Conservation (phyloP, 2,113 vertebrate genomes). For the Hydrochoerus hydrochaeris region DNA sequence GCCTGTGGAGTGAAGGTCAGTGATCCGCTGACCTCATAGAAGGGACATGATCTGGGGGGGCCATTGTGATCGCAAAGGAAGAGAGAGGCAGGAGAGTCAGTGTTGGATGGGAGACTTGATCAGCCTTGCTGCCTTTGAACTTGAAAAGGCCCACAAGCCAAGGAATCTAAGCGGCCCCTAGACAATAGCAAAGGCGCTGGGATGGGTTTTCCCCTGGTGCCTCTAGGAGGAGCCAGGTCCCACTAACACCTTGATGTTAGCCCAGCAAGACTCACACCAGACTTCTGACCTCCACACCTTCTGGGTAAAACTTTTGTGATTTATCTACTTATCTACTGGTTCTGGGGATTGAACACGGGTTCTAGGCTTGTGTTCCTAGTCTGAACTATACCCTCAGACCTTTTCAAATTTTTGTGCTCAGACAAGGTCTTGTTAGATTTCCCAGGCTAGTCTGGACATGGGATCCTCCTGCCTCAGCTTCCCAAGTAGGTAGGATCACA, state of each 20-base stretch:
- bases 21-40: not conserved
- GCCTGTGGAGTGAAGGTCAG: not conserved
- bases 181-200: not conserved
- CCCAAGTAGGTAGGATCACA: not conserved
- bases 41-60: not conserved
- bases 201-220: not conserved
- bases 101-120: accelerated
- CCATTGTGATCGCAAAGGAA: not conserved
- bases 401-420: not conserved
- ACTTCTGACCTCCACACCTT: not conserved
- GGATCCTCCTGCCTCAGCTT: not conserved
- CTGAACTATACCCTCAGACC: not conserved
- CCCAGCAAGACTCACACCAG: not conserved
- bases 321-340: not conserved
- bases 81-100: not conserved
- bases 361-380: not conserved
- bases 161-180: not conserved
- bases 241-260: accelerated
- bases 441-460: not conserved
- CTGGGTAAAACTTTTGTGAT: not conserved
- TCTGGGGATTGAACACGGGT: not conserved
- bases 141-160: not conserved
- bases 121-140: not conserved
- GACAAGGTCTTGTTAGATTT: not conserved
- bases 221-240: not conserved